phyloP scores from a whole-genome alignment of 2,113 vertebrate genomes.

The Ahaetulla prasina region DNA sequence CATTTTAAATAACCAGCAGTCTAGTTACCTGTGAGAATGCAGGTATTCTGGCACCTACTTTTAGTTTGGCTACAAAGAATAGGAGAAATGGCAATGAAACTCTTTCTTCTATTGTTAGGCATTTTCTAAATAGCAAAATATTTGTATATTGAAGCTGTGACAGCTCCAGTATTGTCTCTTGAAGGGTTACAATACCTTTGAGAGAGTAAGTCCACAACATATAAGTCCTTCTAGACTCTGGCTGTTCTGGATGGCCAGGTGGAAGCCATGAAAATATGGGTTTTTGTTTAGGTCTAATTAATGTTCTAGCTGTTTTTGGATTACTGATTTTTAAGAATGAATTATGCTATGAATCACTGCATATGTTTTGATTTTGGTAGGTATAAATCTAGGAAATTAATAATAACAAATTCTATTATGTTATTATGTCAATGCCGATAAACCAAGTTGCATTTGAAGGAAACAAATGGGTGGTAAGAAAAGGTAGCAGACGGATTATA shows the following conservation, averaged over 20 bases:
- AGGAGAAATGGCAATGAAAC: not conserved
- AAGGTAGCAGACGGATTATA: no score
- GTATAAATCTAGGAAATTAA: not conserved
- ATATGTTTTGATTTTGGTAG: not conserved
- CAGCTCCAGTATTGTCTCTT: not conserved
- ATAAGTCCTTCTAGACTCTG: not conserved
- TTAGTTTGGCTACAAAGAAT: not conserved
- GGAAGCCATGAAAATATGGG: not conserved
- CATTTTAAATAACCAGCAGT: not conserved
- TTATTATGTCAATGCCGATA: not conserved
- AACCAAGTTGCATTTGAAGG: not conserved
- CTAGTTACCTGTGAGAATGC: not conserved
- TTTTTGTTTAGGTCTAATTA: not conserved
- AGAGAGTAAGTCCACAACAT: not conserved
- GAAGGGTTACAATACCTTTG: not conserved
- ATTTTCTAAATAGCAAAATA: not conserved
- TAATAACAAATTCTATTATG: not conserved
- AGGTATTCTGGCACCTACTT: no score
- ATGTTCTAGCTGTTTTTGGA: not conserved
- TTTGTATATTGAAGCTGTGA: not conserved
- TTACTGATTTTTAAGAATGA: not conserved
- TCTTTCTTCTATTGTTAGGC: not conserved
- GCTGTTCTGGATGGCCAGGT: not conserved
- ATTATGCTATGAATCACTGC: not conserved
- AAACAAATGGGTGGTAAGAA: not conserved